Evolutionary conservation across 2,797 vertebrate genomes (phyloP).

Genomic region (Toxotes lorentzi): DNA sequence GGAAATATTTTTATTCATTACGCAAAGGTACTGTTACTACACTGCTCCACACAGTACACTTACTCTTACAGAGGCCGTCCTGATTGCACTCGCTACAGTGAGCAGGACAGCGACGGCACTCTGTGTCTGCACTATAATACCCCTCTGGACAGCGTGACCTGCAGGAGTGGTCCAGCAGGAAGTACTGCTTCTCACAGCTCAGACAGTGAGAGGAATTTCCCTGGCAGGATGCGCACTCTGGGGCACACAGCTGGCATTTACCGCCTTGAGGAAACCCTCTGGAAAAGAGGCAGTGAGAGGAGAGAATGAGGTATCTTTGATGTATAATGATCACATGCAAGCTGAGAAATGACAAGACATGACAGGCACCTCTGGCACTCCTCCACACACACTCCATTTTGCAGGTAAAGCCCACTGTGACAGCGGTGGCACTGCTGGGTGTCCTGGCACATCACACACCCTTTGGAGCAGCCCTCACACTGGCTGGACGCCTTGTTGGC

Average conservation of each 20-base stretch:
- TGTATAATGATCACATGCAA: neutral
- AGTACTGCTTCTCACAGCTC: constrained; percentile 83
- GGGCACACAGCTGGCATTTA: constrained; percentile 82
- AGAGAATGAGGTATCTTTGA: neutral
- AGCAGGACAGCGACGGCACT: constrained; percentile 87
- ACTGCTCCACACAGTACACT: constrained; percentile 35
- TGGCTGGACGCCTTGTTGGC: constrained; percentile 75
- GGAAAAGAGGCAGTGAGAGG: constrained; percentile 7
- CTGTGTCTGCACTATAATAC: constrained; percentile 79
- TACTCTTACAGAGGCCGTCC: constrained; percentile 88
- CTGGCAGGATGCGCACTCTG: constrained; percentile 86
- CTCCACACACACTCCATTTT: constrained; percentile 86
- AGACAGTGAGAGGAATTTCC: constrained; percentile 84
- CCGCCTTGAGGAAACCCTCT: constrained; percentile 88
- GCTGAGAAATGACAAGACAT: constrained; percentile 1
- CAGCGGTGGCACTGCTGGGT: constrained; percentile 85
- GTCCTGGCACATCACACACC: constrained; percentile 76
- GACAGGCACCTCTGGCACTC: constrained; percentile 86
- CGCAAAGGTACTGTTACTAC: neutral
- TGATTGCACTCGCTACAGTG: constrained; percentile 88
- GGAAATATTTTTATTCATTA: neutral
- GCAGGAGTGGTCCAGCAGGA: constrained; percentile 85
- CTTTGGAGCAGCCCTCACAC: constrained; percentile 87
- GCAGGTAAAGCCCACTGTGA: constrained; percentile 81
- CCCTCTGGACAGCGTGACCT: constrained; percentile 82